These are phyloP conservation scores for Glossophaga mutica DNA, from an alignment of 2,797 vertebrate genomes.

Conservation along the genomic window DNA sequence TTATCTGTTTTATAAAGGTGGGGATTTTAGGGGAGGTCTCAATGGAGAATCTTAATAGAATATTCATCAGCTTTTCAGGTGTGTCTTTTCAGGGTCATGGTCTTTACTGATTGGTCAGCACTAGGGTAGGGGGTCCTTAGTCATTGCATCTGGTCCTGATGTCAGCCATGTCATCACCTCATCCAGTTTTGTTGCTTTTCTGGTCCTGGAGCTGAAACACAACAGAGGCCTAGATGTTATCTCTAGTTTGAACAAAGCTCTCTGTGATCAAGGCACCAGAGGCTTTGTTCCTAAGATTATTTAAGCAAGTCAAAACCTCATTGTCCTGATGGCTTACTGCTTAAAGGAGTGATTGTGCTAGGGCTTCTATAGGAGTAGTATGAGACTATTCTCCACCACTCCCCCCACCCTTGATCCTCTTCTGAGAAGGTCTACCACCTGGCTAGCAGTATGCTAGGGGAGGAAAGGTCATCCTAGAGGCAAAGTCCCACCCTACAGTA, in stretches of 20 bases:
- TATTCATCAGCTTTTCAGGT: background rate
- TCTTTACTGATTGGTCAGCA: background rate
- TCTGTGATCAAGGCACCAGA: background rate
- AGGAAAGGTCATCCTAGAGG: background rate
- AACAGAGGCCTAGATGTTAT: background rate
- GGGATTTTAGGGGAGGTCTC: background rate
- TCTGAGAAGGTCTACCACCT: background rate
- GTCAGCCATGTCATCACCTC: background rate
- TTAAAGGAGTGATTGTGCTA: background rate
- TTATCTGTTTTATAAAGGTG: background rate
- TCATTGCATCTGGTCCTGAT: background rate
- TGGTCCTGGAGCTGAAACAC: background rate
- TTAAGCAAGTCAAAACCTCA: background rate
- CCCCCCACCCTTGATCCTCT: background rate
- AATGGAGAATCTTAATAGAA: background rate
- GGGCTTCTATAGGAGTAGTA: background rate
- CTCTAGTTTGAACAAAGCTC: background rate
- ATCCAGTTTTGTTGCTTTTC: background rate
- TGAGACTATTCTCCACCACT: background rate
- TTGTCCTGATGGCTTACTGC: background rate
- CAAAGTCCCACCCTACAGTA: background rate
- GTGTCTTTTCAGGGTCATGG: background rate
- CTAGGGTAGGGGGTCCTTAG: background rate
- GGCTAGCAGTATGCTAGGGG: background rate
- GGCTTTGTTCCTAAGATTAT: background rate